Base-by-base conservation (phyloP, 2,888 invertebrate genomes). In the Drosophila nigricruria region DNA sequence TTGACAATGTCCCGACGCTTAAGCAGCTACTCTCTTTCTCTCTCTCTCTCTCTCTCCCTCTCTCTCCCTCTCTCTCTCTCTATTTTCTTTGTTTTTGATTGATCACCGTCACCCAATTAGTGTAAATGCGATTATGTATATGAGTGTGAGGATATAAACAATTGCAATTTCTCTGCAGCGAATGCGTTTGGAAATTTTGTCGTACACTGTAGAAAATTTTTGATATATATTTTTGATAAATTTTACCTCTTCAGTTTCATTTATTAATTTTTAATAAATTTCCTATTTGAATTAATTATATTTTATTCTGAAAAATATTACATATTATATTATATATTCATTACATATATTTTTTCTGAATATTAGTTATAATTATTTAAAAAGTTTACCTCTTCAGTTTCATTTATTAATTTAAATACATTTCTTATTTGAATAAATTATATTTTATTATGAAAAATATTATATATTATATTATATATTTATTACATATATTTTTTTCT, bases 41-140 rank as follows among this genome's bases (percentile, higher is more conserved):
- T 25, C 18, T 40, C 40, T 18, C 18, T 18, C 40, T 18, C 40
- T 18, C 25, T 20, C 23, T 6, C 43, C 14, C 20, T 14, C 20
- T 6, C 20, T 10, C 40, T 6, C 43, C 16, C 43, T 10, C 23
- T 14, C 23, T 14, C 20, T 43, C 45, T 42, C 18, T 42, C 34
- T 56, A 42, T 53, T 38, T 27, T 53, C 43, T 36, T 61, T 72
- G 75, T 70, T 40, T 65, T 89, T 89, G 89, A 89, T 89, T 89
- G 90, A 89, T 89, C 81, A 88, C 89, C 89, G 63, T 79, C 90
- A 88, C 72, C 89, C 86, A 89, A 90, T 90, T 90, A 90, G 89
- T 88, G 81, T 81, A 86, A 86, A 86, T 86, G 84, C 77, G 86
- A 88, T 83, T 89, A 85, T 85, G 81, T 81, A 83, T 77, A 88